Evolutionary conservation across 2,888 invertebrate species (phyloP).

Genomic region (Drosophila neonasuta): DNA sequence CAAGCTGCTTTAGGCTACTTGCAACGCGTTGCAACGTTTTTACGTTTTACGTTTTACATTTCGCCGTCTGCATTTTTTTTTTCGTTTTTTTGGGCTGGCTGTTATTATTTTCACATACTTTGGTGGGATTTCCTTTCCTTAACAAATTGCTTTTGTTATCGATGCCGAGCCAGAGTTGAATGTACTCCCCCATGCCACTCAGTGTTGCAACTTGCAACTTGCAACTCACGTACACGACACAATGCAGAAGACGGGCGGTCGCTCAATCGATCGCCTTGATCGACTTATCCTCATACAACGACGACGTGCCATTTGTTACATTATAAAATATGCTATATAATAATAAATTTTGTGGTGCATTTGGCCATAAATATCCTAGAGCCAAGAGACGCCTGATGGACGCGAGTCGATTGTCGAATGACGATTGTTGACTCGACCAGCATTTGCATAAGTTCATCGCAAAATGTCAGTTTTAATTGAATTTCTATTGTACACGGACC

Average conservation of each 20-base stretch:
- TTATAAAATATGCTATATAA: constrained; percentile 59
- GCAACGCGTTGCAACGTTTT: constrained; percentile 33
- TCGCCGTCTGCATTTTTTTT: constrained; percentile 21
- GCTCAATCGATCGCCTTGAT: constrained; percentile 7
- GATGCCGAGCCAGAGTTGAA: constrained; percentile 66
- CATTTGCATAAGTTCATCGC: constrained; percentile 65
- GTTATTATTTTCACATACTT: constrained; percentile 77
- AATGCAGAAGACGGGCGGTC: constrained; percentile 11
- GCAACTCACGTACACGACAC: constrained; percentile 54
- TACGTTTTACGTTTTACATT: constrained; percentile 38
- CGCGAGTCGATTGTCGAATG: constrained; percentile 43
- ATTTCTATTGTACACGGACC: constrained; percentile 66
- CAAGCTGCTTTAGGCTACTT: constrained; percentile 79
- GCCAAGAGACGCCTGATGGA: constrained; percentile 56
- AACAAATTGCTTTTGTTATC: constrained; percentile 77
- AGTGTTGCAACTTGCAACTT: neutral
- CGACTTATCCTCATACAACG: constrained; percentile 28
- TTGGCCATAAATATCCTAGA: constrained; percentile 62
- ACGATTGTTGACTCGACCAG: constrained; percentile 32
- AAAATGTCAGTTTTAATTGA: constrained; percentile 77
- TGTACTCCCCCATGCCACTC: constrained; percentile 51
- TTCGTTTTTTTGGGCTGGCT: constrained; percentile 49
- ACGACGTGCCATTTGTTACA: constrained; percentile 69
- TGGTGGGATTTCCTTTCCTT: constrained; percentile 73
- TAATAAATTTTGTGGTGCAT: constrained; percentile 62